Evolutionary conservation across 2,113 vertebrate species (phyloP).

Genomic region (Steatornis caripensis): DNA sequence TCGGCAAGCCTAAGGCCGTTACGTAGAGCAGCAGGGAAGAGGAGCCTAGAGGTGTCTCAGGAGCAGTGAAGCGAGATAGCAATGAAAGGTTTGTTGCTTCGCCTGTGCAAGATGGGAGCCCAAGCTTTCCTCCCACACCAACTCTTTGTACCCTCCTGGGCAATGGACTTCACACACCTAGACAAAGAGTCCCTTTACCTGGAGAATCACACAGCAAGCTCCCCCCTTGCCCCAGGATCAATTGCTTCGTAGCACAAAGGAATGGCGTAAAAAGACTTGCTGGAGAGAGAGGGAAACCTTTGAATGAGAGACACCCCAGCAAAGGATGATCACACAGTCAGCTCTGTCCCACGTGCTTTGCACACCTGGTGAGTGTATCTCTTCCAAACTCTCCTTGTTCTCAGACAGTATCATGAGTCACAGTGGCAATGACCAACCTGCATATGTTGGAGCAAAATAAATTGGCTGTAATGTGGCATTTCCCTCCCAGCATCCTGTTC

Average conservation of each 20-base stretch:
- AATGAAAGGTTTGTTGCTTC: neutral
- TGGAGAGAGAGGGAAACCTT: neutral
- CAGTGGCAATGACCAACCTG: neutral
- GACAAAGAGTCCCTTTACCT: neutral
- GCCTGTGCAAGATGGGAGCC: neutral
- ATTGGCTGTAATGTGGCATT: neutral
- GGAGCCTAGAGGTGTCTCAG: neutral
- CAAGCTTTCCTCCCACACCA: neutral
- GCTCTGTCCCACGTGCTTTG: neutral
- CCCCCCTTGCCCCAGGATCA: neutral
- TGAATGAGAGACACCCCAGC: neutral
- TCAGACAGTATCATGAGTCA: neutral
- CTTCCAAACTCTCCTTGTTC: neutral
- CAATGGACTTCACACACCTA: neutral
- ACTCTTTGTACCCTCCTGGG: neutral
- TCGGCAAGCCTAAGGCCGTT: neutral
- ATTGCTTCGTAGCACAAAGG: neutral
- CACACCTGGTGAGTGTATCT: neutral
- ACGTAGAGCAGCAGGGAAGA: neutral
- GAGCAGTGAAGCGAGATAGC: neutral
- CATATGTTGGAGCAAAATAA: neutral
- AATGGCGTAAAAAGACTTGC: neutral
- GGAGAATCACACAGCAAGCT: neutral
- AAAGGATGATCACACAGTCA: neutral
- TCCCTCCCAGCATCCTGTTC: neutral